Evolutionary conservation across 2,888 invertebrate species (phyloP).

Genomic region (Physocephala rufipes): DNA sequence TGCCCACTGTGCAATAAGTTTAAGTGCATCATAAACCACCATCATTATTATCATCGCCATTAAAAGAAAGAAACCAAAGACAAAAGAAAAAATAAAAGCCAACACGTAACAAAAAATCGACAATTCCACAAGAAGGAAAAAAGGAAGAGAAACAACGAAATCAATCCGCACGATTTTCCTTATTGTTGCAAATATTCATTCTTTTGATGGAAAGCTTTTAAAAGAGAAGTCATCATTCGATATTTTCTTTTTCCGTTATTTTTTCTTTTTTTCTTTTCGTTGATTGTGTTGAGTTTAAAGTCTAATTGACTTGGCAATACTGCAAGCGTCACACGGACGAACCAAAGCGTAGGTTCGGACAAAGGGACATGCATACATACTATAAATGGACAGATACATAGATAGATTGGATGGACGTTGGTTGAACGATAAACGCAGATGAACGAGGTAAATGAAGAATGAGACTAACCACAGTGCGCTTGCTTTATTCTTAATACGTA

Average conservation of each 20-base stretch:
- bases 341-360: too few relatives aligned
- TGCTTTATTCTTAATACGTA: too few relatives aligned
- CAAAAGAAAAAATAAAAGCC: too few relatives aligned
- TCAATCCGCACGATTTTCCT: conserved; percentile 4
- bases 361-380: not conserved
- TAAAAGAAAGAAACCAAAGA: too few relatives aligned
- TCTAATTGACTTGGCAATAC: conserved; percentile 17
- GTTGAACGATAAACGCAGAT: not conserved
- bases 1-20: conserved; percentile 7
- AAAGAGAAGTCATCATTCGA: too few relatives aligned
- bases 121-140: too few relatives aligned
- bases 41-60: too few relatives aligned
- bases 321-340: not conserved
- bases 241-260: too few relatives aligned
- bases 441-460: not conserved
- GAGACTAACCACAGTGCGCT: not conserved
- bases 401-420: not conserved
- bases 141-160: not conserved
- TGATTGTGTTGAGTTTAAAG: conserved; percentile 7
- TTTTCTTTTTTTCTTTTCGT: not conserved
- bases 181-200: not conserved
- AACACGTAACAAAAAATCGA: too few relatives aligned
- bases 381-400: not conserved
- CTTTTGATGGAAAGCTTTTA: conserved; percentile 4
- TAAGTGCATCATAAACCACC: not conserved